phyloP scores from a whole-genome alignment of 2,797 vertebrate species.

The Trachops cirrhosus region DNA sequence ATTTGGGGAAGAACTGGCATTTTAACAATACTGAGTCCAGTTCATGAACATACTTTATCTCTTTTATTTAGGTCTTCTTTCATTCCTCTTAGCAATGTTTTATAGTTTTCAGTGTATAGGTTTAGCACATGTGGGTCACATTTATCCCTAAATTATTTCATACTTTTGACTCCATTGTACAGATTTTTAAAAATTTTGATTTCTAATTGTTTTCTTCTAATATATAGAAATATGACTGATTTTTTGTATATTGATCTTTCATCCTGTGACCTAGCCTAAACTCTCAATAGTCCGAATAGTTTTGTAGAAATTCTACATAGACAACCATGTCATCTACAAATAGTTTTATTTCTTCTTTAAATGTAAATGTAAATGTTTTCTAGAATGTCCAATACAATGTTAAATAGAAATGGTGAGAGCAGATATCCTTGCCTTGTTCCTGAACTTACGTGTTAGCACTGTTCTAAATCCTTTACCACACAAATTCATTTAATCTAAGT shows the following conservation, averaged over 20 bases:
- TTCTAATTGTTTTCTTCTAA: not conserved
- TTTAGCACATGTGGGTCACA: not conserved
- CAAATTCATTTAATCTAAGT: not conserved
- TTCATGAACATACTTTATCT: not conserved
- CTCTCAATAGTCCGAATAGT: not conserved
- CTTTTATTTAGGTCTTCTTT: not conserved
- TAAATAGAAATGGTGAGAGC: not conserved
- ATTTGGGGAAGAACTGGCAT: not conserved
- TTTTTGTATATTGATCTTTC: not conserved
- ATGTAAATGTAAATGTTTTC: not conserved
- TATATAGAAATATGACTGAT: not conserved
- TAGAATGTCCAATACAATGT: not conserved
- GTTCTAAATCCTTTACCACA: not conserved
- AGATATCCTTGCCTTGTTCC: not conserved
- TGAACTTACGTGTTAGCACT: not conserved
- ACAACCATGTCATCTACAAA: not conserved
- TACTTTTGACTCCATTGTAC: not conserved
- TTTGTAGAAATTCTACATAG: not conserved
- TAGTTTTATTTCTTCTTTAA: slow-evolving; percentile 15
- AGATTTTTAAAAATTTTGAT: not conserved
- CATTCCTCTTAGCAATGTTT: not conserved
- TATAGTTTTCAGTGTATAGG: not conserved
- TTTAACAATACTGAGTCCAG: not conserved
- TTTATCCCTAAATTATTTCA: slow-evolving; percentile 13
- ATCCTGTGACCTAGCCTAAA: not conserved